Percentiles rank a stretch among this genome's conserved stretches.
These are phyloP conservation scores for Zaprionus nigranus DNA, from an alignment of 1,140 invertebrate genomes.

Conservation along the genomic window DNA sequence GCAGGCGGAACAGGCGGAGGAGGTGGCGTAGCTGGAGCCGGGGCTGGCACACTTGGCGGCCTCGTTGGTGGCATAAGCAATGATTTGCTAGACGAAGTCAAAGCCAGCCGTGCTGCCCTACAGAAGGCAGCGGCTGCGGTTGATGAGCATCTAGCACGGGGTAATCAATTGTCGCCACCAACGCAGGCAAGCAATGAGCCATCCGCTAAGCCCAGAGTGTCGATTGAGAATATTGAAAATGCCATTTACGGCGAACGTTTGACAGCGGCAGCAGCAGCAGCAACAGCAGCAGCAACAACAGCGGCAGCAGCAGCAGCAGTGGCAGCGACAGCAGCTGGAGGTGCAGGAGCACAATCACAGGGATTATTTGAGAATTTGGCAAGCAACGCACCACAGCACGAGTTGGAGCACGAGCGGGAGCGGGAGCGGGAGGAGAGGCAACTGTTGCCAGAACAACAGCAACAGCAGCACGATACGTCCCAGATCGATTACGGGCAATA, in stretches of 20 bases:
- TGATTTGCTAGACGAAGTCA: slow-evolving; percentile 78
- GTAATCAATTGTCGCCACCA: slow-evolving; percentile 74
- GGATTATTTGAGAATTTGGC: slow-evolving; percentile 71
- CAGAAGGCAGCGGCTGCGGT: slow-evolving; percentile 76
- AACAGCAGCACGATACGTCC: slow-evolving; percentile 20
- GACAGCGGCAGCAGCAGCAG: slow-evolving; percentile 44
- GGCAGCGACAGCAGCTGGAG: slow-evolving; percentile 8
- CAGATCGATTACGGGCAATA: slow-evolving; percentile 62
- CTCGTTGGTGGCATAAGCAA: slow-evolving; percentile 60
- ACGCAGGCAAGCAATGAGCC: slow-evolving; percentile 32
- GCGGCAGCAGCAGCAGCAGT: slow-evolving; percentile 7
- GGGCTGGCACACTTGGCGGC: background rate
- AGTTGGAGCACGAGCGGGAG: slow-evolving; percentile 23
- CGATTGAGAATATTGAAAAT: slow-evolving; percentile 84
- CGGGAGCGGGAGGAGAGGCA: slow-evolving; percentile 18
- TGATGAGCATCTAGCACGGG: slow-evolving; percentile 74
- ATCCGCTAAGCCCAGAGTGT: slow-evolving; percentile 62
- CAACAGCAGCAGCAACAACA: slow-evolving; percentile 14
- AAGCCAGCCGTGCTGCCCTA: slow-evolving; percentile 67
- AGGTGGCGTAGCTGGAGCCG: background rate
- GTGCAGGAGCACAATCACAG: slow-evolving; percentile 27
- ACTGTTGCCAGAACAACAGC: slow-evolving; percentile 25
- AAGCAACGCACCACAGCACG: slow-evolving; percentile 37
- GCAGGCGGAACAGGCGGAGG: background rate
- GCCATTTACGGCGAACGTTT: slow-evolving; percentile 83